A percentile compares a stretch with the other conserved stretches of the same genome.
These are phyloP conservation scores for Riparia riparia DNA, from an alignment of 2,113 vertebrate genomes.

Conservation along the genomic window DNA sequence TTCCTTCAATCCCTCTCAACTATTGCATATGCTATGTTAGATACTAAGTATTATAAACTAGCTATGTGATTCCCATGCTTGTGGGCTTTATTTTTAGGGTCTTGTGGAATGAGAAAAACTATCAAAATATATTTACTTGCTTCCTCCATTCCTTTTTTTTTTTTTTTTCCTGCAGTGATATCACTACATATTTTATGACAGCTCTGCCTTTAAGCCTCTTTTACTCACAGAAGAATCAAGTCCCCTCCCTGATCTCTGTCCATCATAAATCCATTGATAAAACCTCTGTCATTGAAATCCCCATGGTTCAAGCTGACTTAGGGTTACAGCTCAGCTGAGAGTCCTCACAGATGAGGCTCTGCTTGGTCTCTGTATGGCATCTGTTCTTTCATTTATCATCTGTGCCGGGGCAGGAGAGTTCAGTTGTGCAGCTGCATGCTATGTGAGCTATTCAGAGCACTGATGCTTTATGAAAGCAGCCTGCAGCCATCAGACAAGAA, in stretches of 20 bases:
- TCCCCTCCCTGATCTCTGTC: neutral
- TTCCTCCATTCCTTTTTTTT: neutral
- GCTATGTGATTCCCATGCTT: neutral
- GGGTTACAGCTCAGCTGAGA: neutral
- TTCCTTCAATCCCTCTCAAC: neutral
- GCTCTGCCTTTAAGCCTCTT: slow-evolving; percentile 1
- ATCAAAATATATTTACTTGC: neutral
- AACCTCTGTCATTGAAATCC: slow-evolving; percentile 3
- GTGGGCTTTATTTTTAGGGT: neutral
- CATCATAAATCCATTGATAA: slow-evolving; percentile 47
- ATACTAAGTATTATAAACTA: neutral
- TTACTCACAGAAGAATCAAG: neutral
- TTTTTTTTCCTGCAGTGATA: neutral
- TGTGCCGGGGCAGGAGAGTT: neutral
- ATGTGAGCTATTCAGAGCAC: slow-evolving; percentile 17
- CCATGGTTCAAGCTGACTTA: neutral
- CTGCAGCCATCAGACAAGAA: slow-evolving; percentile 44
- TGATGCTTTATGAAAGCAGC: slow-evolving; percentile 42
- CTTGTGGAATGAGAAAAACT: neutral
- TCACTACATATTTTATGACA: neutral
- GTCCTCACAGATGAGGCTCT: neutral
- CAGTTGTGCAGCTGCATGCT: neutral
- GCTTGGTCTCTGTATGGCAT: fast-evolving
- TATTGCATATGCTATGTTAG: neutral
- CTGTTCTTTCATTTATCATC: neutral